Conservation (phyloP, 2,888 invertebrate genomes). For the Drosophila meridionalis region DNA sequence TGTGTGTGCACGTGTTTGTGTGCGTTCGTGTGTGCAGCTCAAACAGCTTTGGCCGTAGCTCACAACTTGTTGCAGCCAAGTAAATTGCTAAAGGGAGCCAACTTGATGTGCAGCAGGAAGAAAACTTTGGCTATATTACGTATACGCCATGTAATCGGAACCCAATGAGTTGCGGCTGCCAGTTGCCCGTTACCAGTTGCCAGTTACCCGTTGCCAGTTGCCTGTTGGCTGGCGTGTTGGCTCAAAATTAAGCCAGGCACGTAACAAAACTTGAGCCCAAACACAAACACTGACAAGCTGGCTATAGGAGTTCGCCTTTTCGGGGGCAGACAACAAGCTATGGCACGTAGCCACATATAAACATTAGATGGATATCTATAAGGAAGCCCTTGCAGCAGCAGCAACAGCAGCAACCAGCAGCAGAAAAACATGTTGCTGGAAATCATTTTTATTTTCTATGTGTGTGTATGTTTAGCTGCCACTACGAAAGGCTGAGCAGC, state of each 20-base stretch:
- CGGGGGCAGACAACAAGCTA: neutral
- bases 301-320: neutral
- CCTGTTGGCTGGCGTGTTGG: slow-evolving; percentile 17
- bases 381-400: slow-evolving; percentile 32
- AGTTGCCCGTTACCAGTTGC: slow-evolving; percentile 34
- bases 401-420: slow-evolving; percentile 23
- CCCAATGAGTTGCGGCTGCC: slow-evolving; percentile 52
- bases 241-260: slow-evolving; percentile 65
- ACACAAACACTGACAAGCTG: slow-evolving; percentile 34
- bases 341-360: slow-evolving; percentile 62
- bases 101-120: slow-evolving; percentile 38
- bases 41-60: slow-evolving; percentile 14
- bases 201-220: neutral
- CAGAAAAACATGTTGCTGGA: slow-evolving; percentile 49
- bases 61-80: slow-evolving; percentile 65
- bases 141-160: slow-evolving; percentile 63
- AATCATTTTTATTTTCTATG: slow-evolving; percentile 49
- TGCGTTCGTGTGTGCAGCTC: slow-evolving; percentile 12
- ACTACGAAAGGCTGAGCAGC: slow-evolving; percentile 17
- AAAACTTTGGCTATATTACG: slow-evolving; percentile 53
- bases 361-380: slow-evolving; percentile 59
- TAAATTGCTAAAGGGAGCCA: slow-evolving; percentile 33
- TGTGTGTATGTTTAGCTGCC: neutral
- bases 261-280: slow-evolving; percentile 59
- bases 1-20: slow-evolving; percentile 1